Conservation (phyloP, 2,888 invertebrate species). For the Fragum whitleyi region DNA sequence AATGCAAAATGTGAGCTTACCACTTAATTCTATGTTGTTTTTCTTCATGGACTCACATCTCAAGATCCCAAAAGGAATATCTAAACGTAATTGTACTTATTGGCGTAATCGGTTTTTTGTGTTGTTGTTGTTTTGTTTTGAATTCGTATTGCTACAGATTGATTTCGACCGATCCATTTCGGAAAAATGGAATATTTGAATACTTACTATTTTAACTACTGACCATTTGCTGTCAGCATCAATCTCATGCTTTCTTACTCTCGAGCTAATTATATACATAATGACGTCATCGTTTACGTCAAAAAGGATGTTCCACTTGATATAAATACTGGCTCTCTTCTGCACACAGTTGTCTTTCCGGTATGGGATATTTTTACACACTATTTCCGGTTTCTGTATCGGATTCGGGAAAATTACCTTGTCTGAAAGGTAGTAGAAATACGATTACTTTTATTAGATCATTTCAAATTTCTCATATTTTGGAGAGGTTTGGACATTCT, state of each 20-base stretch:
- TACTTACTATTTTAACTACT: conserved; percentile 26
- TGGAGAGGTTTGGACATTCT: background rate
- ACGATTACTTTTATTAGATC: too few species aligned
- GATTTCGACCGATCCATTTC: too few species aligned
- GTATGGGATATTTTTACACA: conserved; percentile 45
- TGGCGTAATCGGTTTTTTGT: too few species aligned
- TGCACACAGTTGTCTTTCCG: conserved; percentile 18
- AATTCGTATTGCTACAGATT: too few species aligned
- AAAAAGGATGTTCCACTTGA: conserved; percentile 21
- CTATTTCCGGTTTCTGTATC: conserved; percentile 23
- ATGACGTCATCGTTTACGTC: background rate
- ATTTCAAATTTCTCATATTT: too few species aligned
- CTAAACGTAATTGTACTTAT: too few species aligned
- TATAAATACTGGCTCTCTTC: conserved; percentile 26
- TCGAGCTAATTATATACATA: conserved; percentile 28
- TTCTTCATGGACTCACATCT: too few species aligned
- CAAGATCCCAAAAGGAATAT: too few species aligned
- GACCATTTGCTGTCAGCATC: conserved; percentile 14
- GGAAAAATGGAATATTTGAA: too few species aligned
- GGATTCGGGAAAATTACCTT: background rate
- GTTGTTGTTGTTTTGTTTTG: too few species aligned
- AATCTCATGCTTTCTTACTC: background rate
- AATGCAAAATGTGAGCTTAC: too few species aligned
- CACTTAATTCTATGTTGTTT: too few species aligned
- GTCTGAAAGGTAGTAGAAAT: background rate